Evolutionary conservation across 2,888 invertebrate species (phyloP).

Genomic region (Celastrina argiolus): DNA sequence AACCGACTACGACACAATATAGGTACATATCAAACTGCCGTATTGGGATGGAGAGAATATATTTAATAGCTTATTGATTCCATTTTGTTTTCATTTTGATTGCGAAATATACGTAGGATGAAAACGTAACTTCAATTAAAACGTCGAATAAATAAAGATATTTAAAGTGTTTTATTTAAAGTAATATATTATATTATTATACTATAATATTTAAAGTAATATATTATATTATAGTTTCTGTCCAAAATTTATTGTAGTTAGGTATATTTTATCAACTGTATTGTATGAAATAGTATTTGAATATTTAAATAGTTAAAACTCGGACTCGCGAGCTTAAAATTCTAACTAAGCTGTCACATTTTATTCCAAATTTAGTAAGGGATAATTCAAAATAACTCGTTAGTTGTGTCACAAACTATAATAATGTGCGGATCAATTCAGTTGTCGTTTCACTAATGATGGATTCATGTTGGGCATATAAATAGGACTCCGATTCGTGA

Average conservation of each 20-base stretch:
- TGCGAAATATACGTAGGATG: background rate
- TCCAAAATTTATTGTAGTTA: too few relatives aligned
- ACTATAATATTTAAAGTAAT: too few relatives aligned
- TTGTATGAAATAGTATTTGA: background rate
- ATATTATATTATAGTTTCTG: too few relatives aligned
- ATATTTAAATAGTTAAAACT: background rate
- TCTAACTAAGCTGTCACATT: background rate
- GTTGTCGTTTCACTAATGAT: background rate
- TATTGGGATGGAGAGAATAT: slow-evolving; percentile 15
- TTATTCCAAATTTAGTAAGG: background rate
- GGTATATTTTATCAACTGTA: too few relatives aligned
- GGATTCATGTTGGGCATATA: background rate
- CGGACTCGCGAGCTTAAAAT: background rate
- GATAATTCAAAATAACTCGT: background rate
- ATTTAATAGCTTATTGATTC: slow-evolving; percentile 17
- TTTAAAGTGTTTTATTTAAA: background rate
- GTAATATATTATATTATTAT: too few relatives aligned
- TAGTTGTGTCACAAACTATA: background rate
- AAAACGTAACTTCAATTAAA: background rate
- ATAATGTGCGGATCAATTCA: background rate
- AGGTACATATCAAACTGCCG: slow-evolving; percentile 5
- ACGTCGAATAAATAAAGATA: background rate
- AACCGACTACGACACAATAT: background rate
- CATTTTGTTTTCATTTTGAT: background rate
- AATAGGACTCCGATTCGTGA: background rate